phyloP scores from a whole-genome alignment of 2,888 invertebrate species.

The Dryobota labecula region DNA sequence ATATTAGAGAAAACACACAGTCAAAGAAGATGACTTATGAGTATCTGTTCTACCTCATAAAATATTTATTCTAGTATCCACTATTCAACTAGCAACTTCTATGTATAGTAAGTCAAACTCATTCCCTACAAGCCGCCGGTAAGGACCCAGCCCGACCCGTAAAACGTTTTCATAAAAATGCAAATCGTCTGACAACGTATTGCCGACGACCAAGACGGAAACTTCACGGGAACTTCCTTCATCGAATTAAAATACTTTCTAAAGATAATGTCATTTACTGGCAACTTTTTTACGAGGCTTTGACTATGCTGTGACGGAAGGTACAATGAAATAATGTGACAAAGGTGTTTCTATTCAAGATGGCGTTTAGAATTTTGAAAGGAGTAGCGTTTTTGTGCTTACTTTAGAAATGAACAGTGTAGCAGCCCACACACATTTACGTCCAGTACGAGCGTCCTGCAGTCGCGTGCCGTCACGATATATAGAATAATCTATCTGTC shows the following conservation, averaged over 20 bases:
- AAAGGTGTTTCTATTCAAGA: constrained; percentile 33
- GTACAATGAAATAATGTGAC: constrained; percentile 55
- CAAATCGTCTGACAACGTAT: constrained; percentile 86
- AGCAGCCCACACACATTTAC: too few species aligned
- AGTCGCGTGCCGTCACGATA: too few species aligned
- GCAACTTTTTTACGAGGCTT: constrained; percentile 72
- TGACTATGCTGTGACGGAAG: constrained; percentile 50
- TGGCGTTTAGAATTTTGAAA: constrained; percentile 28
- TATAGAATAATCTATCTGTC: too few species aligned
- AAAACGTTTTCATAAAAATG: constrained; percentile 89
- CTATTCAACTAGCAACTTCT: constrained; percentile 44
- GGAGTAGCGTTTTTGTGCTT: not conserved
- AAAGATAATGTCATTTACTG: constrained; percentile 80
- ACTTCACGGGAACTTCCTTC: constrained; percentile 78
- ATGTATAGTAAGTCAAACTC: constrained; percentile 59
- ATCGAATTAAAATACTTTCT: constrained; percentile 87
- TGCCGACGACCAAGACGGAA: constrained; percentile 75
- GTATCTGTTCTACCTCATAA: constrained; percentile 17
- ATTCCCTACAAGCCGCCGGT: constrained; percentile 54
- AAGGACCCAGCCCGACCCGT: constrained; percentile 71
- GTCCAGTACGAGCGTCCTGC: too few species aligned
- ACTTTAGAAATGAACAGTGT: constrained; percentile 6
- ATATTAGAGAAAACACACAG: not conserved
- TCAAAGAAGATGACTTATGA: constrained; percentile 5
- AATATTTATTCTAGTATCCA: constrained; percentile 38